phyloP scores from a whole-genome alignment of 2,888 invertebrate genomes.

The Argyresthia albistria region DNA sequence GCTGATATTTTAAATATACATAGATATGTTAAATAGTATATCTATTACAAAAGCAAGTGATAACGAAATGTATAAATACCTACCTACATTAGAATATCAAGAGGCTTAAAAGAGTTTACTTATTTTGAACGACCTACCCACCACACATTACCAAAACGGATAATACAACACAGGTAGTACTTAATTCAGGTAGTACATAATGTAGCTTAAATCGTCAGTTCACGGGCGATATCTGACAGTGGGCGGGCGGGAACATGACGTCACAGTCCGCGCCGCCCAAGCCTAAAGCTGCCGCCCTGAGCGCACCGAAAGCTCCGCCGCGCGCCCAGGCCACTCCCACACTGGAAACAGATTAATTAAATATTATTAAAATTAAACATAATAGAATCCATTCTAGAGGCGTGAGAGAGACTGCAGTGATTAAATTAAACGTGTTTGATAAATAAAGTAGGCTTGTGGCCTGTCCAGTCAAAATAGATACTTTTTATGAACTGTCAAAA shows the following conservation, averaged over 20 bases:
- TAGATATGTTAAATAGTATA: too few species aligned
- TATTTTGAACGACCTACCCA: background rate
- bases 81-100: background rate
- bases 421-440: too few species aligned
- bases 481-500: too few species aligned
- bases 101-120: background rate
- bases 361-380: too few species aligned
- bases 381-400: too few species aligned
- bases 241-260: constrained; percentile 68
- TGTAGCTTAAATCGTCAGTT: background rate
- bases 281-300: constrained; percentile 78
- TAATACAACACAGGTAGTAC: too few species aligned
- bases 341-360: constrained; percentile 67
- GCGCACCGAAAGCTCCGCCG: constrained; percentile 63
- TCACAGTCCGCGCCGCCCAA: constrained; percentile 79
- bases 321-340: constrained; percentile 84
- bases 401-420: too few species aligned
- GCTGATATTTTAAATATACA: too few species aligned
- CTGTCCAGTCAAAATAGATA: too few species aligned
- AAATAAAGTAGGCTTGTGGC: too few species aligned
- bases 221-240: constrained; percentile 31
- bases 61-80: background rate
- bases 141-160: background rate
- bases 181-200: background rate
- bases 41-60: too few species aligned